Conservation (phyloP, 1,140 invertebrate species). For the Cydia fagiglandana region DNA sequence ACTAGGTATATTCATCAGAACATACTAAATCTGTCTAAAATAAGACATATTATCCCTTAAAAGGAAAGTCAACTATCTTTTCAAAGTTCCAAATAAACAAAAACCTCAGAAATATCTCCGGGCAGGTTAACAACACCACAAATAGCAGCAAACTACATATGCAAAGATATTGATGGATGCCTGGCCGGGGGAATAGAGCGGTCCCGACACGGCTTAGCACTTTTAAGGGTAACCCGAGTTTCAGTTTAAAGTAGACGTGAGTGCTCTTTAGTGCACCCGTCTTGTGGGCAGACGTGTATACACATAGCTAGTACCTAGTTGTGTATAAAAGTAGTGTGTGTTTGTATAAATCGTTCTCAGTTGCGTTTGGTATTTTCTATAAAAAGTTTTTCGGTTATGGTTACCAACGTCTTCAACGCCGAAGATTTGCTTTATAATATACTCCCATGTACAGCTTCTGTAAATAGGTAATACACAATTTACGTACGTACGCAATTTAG, state of each 20-base stretch:
- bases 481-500: no score
- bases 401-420: no score
- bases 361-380: no score
- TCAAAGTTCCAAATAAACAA: background rate
- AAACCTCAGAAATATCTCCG: background rate
- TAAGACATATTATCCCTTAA: background rate
- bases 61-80: background rate
- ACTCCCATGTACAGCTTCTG: no score
- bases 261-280: constrained; percentile 43
- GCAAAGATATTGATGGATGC: constrained; percentile 77
- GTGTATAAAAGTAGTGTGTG: no score
- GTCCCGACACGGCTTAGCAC: constrained; percentile 76
- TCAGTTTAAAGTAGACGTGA: constrained; percentile 52
- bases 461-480: no score
- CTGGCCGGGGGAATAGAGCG: constrained; percentile 61
- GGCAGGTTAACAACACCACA: constrained; percentile 14
- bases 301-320: background rate
- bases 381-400: no score
- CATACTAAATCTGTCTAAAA: no score
- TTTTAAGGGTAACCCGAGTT: constrained; percentile 56
- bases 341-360: no score
- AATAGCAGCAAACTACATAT: constrained; percentile 50
- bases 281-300: background rate
- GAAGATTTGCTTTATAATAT: no score
- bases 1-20: no score